Conservation (phyloP, 2,797 vertebrate genomes). For the Alectoris magna region DNA sequence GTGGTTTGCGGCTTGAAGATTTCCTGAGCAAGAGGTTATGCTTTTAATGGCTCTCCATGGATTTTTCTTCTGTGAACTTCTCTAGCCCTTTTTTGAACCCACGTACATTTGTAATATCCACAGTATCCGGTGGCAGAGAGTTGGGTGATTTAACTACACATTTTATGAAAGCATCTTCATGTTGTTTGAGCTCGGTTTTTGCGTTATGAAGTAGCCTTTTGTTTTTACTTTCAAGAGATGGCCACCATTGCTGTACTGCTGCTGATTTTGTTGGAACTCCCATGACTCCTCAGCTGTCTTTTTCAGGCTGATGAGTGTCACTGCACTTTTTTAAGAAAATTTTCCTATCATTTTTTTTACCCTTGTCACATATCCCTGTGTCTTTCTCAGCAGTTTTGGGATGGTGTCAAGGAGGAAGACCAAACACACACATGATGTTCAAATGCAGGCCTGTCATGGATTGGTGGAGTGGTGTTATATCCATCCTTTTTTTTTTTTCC, state of each 20-base stretch:
- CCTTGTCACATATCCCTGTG: background rate
- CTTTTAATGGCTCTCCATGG: constrained; percentile 22
- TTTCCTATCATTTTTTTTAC: background rate
- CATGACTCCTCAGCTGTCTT: background rate
- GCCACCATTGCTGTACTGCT: background rate
- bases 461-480: background rate
- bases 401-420: background rate
- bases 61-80: constrained; percentile 32
- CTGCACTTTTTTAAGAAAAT: background rate
- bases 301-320: background rate
- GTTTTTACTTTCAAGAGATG: background rate
- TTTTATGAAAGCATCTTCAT: background rate
- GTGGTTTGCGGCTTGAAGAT: constrained; percentile 5
- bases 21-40: background rate
- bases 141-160: background rate
- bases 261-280: background rate
- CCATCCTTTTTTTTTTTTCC: background rate
- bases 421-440: background rate
- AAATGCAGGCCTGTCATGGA: background rate
- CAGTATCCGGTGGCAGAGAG: background rate
- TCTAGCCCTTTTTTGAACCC: background rate
- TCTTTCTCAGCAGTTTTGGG: background rate
- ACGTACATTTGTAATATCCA: constrained; percentile 7
- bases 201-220: background rate
- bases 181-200: background rate